Base-by-base conservation (phyloP, 1,140 invertebrate species). In the Brachionus angularis region DNA sequence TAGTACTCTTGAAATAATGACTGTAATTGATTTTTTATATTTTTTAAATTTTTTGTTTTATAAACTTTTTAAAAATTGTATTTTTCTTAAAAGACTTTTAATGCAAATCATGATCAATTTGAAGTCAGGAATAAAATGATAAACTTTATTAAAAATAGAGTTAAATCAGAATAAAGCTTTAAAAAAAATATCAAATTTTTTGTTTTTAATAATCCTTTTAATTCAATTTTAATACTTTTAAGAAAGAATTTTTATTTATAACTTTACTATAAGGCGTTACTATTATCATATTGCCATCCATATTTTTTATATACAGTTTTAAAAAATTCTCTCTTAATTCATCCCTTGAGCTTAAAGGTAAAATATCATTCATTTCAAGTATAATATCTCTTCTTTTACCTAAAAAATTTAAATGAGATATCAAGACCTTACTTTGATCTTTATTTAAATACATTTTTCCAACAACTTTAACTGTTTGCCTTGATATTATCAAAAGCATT, bases 351-450 rank as follows among this genome's bases (percentile, higher is more conserved):
- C 31, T 50, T 8, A 67, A 21, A 8, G 39, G 39, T 36, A 47
- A 2, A 47, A 67, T 67, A 18, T 46, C 42, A 3, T 47, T 7
- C 5, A 27, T 10, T 12, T 33, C 36, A 1, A 67, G 8, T 34
- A 16, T 31, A 47, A 67, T 18, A 25, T 67, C 62, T 31, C 62
- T 5, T 67, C 62, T 67, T 23, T 67, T 67, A 3, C 62, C 62
- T 27, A 67, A 47, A 67, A 67, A 67, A 33, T 34, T 67, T 14
- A 67, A 67, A 50, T 67, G 62, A 33, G 62, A 67, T 31, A 67
- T 47, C 25, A 67, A 25, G 7, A 67, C 62, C 18, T 50, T 46
- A 10, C 29, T 33, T 16, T 12, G 14, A 34, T 67, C 62, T 29
- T 67, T 31, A 18, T 33, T 67, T 16, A 67, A 33, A n/a, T 67